Percentiles rank a stretch among this genome's conserved stretches.
Conservation (phyloP, 2,888 invertebrate genomes). For the Lasioglossum morio region DNA sequence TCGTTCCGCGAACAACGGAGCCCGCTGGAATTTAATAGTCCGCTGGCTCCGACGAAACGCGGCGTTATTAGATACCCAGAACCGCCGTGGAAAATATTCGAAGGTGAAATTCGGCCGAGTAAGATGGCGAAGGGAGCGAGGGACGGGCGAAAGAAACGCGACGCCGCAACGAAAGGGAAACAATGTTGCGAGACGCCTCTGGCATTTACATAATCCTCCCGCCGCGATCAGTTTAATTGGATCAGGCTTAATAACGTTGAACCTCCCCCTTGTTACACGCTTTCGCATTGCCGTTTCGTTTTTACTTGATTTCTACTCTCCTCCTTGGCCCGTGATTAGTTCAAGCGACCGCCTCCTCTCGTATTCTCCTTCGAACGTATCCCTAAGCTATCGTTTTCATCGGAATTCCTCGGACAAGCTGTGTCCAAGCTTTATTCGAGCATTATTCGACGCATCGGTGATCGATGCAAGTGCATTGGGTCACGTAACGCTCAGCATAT, state of each 20-base stretch:
- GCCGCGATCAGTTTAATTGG: neutral
- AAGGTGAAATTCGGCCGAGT: slow-evolving; percentile 9
- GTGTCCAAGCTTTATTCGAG: neutral
- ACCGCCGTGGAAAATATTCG: neutral
- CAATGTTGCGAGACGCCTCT: slow-evolving; percentile 14
- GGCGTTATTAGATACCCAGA: neutral
- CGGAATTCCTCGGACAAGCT: neutral
- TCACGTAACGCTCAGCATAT: neutral
- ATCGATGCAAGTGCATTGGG: neutral
- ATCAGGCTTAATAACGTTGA: neutral
- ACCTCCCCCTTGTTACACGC: neutral
- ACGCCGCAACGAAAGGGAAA: slow-evolving; percentile 4
- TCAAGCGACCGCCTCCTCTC: neutral
- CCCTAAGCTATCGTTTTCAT: neutral
- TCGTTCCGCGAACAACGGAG: slow-evolving; percentile 53
- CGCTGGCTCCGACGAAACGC: slow-evolving; percentile 25
- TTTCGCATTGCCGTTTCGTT: neutral
- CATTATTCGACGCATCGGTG: neutral
- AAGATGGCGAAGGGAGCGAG: neutral
- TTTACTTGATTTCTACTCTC: neutral
- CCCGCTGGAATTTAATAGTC: slow-evolving; percentile 48
- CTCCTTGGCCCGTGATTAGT: neutral
- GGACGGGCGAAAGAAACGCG: neutral
- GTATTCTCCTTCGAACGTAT: neutral
- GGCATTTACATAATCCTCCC: slow-evolving; percentile 9